Base-by-base conservation (phyloP, 1,140 invertebrate genomes). In the Notospermus geniculatus region DNA sequence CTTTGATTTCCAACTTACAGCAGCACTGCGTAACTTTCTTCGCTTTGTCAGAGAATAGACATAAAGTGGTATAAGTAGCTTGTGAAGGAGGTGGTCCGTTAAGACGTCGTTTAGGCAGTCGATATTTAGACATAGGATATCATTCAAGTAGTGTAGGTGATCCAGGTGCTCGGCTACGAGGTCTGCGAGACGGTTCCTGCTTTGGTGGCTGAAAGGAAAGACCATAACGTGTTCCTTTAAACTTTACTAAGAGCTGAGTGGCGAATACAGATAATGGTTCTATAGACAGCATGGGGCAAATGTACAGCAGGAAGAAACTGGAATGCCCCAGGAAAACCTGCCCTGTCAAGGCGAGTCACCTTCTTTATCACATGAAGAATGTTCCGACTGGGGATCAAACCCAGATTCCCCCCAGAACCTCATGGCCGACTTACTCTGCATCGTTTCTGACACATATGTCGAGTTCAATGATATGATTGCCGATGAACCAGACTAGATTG, bases 401-500 rank as follows among this genome's bases (percentile, higher is more conserved):
- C 32, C 15, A 36, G 15, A 4, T 7, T 36, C 32, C 4, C 15
- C 15, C 32, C 32, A 36, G 4, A 36, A 4, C 4, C 32, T 15
- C 32, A 4, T 36, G 4, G 15, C 9, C 53, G 25, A 76, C 76
- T 73, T 71, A 96, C 93, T 96, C 93, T 57, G 91, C 90, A 83
- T 95, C 93, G 76, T 93, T 92, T 73, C 93, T 86, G 28, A 98
- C 92, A 84, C 95, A 98, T 2, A 87, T 87, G 81, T 99, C 95
- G 54, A 99, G 82, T 81, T 98, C 95, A 62, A 98, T 84, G 60
- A 98, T 95, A 80, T 99, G 95, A 83, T 95, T 96, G 54, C 95
- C 96, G 77, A 99, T 97, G 74, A 98, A 97, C 93, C 95, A 97
- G n/a, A 98, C 95, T 27, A 99, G 85, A 83, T 98, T 98, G 64